phyloP scores from a whole-genome alignment of 2,113 vertebrate species.

The Penelope pileata region DNA sequence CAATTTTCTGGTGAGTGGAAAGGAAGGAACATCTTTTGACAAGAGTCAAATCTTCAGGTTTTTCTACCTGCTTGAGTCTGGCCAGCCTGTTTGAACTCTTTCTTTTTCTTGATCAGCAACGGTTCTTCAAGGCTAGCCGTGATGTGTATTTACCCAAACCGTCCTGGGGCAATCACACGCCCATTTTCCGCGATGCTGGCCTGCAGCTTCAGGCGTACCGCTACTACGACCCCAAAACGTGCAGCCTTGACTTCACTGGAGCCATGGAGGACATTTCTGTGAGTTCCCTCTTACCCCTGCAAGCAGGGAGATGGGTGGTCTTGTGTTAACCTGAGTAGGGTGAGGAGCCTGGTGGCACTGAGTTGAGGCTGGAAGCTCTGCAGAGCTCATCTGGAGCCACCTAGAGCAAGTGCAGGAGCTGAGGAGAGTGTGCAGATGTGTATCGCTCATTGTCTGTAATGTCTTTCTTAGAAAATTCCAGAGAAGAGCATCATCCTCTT shows the following conservation, averaged over 20 bases:
- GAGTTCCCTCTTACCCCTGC: conserved; percentile 63
- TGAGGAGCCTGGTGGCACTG: neutral
- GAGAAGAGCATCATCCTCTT: conserved; percentile 91
- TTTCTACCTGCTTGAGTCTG: neutral
- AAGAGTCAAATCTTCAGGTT: neutral
- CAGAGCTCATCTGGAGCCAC: neutral
- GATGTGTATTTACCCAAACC: conserved; percentile 96
- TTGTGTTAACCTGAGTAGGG: neutral
- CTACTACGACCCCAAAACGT: conserved; percentile 94
- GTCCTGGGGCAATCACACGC: conserved; percentile 97
- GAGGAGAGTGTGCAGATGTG: neutral
- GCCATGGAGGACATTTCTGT: conserved; percentile 95
- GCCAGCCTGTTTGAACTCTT: neutral
- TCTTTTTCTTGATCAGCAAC: conserved; percentile 78
- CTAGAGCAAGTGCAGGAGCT: neutral
- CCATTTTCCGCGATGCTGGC: conserved; percentile 95
- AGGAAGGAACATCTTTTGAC: neutral
- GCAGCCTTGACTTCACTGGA: conserved; percentile 93
- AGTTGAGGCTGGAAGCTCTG: neutral
- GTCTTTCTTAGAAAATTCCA: conserved; percentile 89
- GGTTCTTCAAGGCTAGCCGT: conserved; percentile 87
- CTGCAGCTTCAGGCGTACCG: conserved; percentile 92
- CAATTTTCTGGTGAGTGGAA: conserved; percentile 88
- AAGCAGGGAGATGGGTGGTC: neutral
- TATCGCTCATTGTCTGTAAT: neutral